Conservation (phyloP, 2,797 vertebrate genomes). For the Falco naumanni region DNA sequence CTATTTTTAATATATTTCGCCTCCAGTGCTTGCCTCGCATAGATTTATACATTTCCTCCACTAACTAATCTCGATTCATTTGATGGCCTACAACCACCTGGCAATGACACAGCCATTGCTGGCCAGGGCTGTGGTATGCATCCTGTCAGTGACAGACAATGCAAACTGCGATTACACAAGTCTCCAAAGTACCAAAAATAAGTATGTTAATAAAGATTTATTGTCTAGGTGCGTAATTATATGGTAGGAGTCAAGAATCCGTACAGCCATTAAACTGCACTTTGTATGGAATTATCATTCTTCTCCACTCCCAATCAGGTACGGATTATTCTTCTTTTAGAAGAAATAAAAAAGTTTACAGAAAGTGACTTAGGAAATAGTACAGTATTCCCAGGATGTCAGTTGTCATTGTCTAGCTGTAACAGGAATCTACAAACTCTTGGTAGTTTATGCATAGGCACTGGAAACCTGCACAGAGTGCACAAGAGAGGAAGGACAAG, state of each 20-base stretch:
- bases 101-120: not conserved
- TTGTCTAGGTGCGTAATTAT: not conserved
- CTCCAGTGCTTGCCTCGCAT: not conserved
- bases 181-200: not conserved
- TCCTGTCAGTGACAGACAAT: not conserved
- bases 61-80: not conserved
- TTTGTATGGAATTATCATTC: not conserved
- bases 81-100: not conserved
- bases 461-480: not conserved
- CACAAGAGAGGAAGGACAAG: constrained; percentile 37
- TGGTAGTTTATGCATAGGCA: not conserved
- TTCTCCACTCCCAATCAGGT: not conserved
- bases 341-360: not conserved
- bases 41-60: not conserved
- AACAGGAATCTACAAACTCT: not conserved
- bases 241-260: not conserved
- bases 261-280: not conserved
- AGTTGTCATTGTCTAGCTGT: not conserved
- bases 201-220: not conserved
- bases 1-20: not conserved
- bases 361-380: not conserved
- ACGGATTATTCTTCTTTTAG: not conserved
- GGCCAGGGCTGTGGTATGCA: not conserved
- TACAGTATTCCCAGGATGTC: not conserved
- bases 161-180: not conserved